Evolutionary conservation across 2,888 invertebrate genomes (phyloP).

Genomic region (Alloscopus bannaensis): DNA sequence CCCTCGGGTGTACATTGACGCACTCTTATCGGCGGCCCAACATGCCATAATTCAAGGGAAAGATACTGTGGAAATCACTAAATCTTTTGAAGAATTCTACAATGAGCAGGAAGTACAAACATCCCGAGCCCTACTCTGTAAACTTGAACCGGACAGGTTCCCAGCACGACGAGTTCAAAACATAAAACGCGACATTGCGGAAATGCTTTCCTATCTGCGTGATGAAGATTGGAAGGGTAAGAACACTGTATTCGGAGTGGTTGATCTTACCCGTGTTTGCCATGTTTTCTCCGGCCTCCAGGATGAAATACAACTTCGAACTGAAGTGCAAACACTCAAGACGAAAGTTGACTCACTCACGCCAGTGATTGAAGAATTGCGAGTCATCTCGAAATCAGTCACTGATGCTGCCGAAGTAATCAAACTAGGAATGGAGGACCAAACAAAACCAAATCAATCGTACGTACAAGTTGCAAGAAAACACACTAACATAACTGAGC

Average conservation of each 20-base stretch:
- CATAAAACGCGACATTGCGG: background rate
- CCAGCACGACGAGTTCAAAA: background rate
- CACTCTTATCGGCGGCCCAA: too few species aligned
- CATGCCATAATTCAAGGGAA: too few species aligned
- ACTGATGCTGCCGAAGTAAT: too few species aligned
- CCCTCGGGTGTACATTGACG: too few species aligned
- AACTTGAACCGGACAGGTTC: background rate
- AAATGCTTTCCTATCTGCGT: background rate
- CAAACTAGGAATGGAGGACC: too few species aligned
- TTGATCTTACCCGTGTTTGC: background rate
- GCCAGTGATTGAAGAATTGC: background rate
- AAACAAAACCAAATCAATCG: too few species aligned
- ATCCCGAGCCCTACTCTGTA: background rate
- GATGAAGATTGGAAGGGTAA: background rate
- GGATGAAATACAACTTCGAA: conserved; percentile 17
- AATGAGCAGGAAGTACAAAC: background rate
- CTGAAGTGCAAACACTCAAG: background rate
- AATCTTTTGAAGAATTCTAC: background rate
- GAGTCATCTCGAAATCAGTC: background rate
- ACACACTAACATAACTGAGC: too few species aligned
- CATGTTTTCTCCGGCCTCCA: background rate
- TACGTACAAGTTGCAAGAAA: too few species aligned
- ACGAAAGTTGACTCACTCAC: background rate
- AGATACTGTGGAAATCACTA: too few species aligned
- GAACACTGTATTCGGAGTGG: background rate